Percentiles rank a stretch among this genome's conserved stretches.
phyloP scores from a whole-genome alignment of 2,888 invertebrate species.

The Neria commutata region DNA sequence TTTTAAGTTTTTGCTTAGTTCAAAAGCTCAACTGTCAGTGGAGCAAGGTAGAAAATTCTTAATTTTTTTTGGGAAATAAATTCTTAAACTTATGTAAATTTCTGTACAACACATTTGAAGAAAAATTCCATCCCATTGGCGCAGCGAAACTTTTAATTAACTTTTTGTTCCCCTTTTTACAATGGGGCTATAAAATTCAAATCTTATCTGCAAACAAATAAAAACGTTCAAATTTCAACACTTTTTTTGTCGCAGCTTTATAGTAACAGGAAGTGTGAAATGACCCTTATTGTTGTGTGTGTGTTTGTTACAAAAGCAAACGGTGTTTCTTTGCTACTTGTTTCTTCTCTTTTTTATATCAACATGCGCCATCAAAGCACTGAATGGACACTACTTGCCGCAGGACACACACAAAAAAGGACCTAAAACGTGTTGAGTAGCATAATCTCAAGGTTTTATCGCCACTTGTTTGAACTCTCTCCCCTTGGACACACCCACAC shows the following conservation, averaged over 20 bases:
- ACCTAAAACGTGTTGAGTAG: too few species aligned
- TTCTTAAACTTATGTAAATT: too few species aligned
- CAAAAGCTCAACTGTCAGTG: too few species aligned
- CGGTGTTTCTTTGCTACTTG: conserved; percentile 17
- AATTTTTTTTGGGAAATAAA: too few species aligned
- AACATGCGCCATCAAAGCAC: conserved; percentile 33
- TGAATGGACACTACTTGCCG: conserved; percentile 1
- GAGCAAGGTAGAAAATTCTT: too few species aligned
- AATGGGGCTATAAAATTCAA: conserved; percentile 8
- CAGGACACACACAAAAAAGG: not conserved
- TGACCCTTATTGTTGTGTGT: conserved; percentile 27
- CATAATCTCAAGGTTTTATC: conserved; percentile 58
- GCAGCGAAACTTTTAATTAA: conserved; percentile 27
- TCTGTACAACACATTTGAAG: too few species aligned
- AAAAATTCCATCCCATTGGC: too few species aligned
- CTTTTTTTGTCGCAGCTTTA: conserved; percentile 35
- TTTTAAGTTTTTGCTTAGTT: too few species aligned
- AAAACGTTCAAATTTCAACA: conserved; percentile 32
- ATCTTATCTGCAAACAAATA: conserved; percentile 35
- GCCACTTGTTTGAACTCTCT: conserved; percentile 43
- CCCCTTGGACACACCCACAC: too few species aligned
- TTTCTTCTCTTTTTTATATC: conserved; percentile 26
- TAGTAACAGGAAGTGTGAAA: conserved; percentile 38
- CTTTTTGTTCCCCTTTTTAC: conserved; percentile 2
- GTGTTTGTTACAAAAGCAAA: not conserved